Evolutionary conservation across 2,888 invertebrate species (phyloP).

Genomic region (Iselma pallidipennis): DNA sequence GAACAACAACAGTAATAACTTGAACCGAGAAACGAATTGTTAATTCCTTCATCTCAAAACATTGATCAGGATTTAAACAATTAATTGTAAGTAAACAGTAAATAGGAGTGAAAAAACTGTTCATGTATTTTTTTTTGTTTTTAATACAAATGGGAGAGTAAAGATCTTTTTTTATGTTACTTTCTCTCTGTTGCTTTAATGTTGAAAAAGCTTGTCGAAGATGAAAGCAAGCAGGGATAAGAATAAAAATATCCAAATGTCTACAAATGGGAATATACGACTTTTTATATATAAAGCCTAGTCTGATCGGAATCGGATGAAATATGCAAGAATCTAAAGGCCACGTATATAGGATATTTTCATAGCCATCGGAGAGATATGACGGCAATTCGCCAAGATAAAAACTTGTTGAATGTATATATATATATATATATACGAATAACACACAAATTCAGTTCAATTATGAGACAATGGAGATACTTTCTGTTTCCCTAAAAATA

Average conservation of each 20-base stretch:
- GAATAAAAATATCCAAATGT: slow-evolving; percentile 37
- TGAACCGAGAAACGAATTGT: too few relatives aligned
- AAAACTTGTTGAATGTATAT: slow-evolving; percentile 10
- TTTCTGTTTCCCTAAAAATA: too few relatives aligned
- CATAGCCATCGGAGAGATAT: not conserved
- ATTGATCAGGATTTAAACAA: too few relatives aligned
- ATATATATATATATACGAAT: too few relatives aligned
- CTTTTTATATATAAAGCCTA: slow-evolving; percentile 30
- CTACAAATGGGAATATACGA: slow-evolving; percentile 34
- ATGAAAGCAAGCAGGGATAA: slow-evolving; percentile 20
- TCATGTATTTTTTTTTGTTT: too few relatives aligned
- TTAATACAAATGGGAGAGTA: too few relatives aligned
- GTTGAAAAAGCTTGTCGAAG: slow-evolving; percentile 16
- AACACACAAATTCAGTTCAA: not conserved
- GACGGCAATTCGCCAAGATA: not conserved
- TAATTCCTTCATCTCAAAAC: too few relatives aligned
- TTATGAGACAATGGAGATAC: too few relatives aligned
- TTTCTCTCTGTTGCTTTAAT: slow-evolving; percentile 11
- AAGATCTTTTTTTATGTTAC: too few relatives aligned
- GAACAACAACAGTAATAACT: too few relatives aligned
- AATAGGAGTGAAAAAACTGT: not conserved
- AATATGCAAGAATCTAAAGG: slow-evolving; percentile 27
- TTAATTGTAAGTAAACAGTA: not conserved
- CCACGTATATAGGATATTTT: not conserved
- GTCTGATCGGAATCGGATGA: slow-evolving; percentile 32